Base-by-base conservation (phyloP, 2,113 vertebrate species). In the Chelonoidis abingdonii region DNA sequence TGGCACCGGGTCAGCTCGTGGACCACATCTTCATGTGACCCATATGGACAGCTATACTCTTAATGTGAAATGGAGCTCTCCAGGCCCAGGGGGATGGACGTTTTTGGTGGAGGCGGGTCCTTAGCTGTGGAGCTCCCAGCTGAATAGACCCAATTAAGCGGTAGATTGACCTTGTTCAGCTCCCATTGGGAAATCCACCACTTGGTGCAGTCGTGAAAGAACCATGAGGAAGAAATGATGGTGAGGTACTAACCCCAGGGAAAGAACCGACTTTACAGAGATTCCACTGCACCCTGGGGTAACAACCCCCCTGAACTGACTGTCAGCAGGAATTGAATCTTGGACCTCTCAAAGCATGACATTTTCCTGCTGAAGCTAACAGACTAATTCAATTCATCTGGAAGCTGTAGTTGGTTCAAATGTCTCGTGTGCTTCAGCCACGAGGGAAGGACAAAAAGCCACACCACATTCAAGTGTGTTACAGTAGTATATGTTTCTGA, bases 1-100 rank as follows among this genome's bases (percentile, higher is more conserved):
- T 3, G 27, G n/a, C 0, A 25, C 22, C 7, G 41, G 41, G 10
- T 47, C 75, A 27, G 75, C 11, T 27, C 21, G 6, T 72, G 65
- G 65, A 65, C 16, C 35, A n/a, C 31, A 65, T 65, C 35, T n/a
- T 69, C 62, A 16, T 35, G 62, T n/a, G 62, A 19, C 16, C 62
- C 62, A n/a, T 69, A 69, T 9, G 72, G 72, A 25, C 38, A 13
- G 22, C 19, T 76, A 5, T 25, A 13, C 38, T 38, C 72, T 44
- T 44, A 11, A 12, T 76, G 38, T 6, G 38, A 76, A 41, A 76
- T 10, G 6, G 72, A 44, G 22, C 72, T 25, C 41, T 76, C 72
- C n/a, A 44, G 10, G 21, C n/a, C 22, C 38, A 76, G 24, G 72
- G 72, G 10, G 4, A 25, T 44, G 62, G 62, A 69, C 14, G 7